Conservation (phyloP, 2,113 vertebrate species). For the Zootoca vivipara region DNA sequence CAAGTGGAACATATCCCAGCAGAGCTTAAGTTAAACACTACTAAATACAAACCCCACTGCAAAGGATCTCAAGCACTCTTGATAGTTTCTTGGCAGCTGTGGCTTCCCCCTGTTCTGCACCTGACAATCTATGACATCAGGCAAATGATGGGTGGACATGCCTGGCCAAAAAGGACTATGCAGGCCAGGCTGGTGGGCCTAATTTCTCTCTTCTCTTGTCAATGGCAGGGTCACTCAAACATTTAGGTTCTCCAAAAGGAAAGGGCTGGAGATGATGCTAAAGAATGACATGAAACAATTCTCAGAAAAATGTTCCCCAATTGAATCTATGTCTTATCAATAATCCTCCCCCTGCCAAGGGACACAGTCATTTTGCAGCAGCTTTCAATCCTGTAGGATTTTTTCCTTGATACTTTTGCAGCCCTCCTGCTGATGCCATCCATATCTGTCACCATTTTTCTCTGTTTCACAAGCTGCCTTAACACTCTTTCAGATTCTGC, state of each 20-base stretch:
- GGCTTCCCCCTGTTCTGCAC: too few relatives aligned
- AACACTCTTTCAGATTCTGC: not conserved
- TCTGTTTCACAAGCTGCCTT: not conserved
- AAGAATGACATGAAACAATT: not conserved
- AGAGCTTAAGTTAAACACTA: too few relatives aligned
- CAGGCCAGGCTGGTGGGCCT: too few relatives aligned
- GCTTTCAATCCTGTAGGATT: not conserved
- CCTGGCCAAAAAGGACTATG: too few relatives aligned
- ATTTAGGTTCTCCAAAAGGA: not conserved
- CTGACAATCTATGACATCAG: too few relatives aligned
- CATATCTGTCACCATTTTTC: not conserved
- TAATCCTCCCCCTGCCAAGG: not conserved
- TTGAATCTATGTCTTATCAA: not conserved
- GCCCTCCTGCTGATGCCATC: not conserved
- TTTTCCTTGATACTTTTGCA: slow-evolving; percentile 14
- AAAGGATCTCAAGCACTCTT: too few relatives aligned
- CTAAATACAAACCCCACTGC: too few relatives aligned
- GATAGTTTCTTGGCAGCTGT: too few relatives aligned
- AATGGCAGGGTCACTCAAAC: not conserved
- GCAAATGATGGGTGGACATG: too few relatives aligned
- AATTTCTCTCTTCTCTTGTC: not conserved
- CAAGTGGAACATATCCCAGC: too few relatives aligned
- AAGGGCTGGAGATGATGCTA: not conserved
- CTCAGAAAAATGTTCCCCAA: not conserved
- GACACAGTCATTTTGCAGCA: not conserved